Conservation (phyloP, 2,797 vertebrate genomes). For the Myotis findleyi region DNA sequence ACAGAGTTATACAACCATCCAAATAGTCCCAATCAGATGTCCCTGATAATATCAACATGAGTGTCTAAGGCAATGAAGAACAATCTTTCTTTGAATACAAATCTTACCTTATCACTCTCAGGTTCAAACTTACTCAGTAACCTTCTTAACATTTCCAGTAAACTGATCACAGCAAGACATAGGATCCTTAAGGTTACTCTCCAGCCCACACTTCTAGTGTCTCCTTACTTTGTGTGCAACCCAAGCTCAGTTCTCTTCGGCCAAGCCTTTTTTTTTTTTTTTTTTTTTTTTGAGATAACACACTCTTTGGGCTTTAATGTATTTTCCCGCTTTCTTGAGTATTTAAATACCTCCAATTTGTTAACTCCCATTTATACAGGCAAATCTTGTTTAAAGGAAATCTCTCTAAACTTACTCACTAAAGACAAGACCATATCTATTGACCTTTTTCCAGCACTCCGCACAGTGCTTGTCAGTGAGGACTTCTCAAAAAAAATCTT, state of each 20-base stretch:
- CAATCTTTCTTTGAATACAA: not conserved
- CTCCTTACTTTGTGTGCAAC: fast-evolving
- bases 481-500: not conserved
- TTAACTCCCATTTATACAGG: not conserved
- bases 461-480: not conserved
- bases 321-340: not conserved
- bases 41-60: not conserved
- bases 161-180: not conserved
- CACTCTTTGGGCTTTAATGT: fast-evolving
- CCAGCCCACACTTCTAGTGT: too few species aligned
- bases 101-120: not conserved
- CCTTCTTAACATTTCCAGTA: not conserved
- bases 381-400: not conserved
- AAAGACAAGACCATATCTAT: not conserved
- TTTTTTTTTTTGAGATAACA: not conserved
- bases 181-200: not conserved
- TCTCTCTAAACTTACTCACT: not conserved
- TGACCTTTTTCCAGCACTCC: not conserved
- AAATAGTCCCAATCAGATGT: too few species aligned
- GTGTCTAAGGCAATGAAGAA: not conserved
- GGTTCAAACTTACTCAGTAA: not conserved
- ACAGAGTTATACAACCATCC: not conserved
- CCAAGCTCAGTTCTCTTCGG: not conserved
- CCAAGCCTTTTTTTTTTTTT: too few species aligned
- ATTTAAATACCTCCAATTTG: not conserved